phyloP scores from a whole-genome alignment of 2,888 invertebrate genomes.

The Spilosoma lubricipeda region DNA sequence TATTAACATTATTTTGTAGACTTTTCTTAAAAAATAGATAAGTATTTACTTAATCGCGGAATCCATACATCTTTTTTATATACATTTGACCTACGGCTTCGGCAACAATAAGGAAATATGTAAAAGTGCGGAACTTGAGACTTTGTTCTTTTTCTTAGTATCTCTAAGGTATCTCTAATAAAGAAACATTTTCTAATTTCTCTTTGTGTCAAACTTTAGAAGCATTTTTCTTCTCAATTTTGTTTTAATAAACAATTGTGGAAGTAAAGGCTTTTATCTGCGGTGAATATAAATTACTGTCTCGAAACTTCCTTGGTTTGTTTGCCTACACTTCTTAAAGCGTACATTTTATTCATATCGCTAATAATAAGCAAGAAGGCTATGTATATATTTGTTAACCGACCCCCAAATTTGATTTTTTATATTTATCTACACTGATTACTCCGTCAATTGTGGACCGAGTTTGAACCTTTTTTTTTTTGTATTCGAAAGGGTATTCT shows the following conservation, averaged over 20 bases:
- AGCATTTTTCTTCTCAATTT: conserved; percentile 24
- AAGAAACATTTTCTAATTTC: conserved; percentile 38
- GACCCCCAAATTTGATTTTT: too few relatives aligned
- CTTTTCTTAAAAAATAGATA: background rate
- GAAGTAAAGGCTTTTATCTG: conserved; percentile 29
- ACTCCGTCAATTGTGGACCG: too few relatives aligned
- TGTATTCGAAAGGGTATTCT: too few relatives aligned
- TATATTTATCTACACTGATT: too few relatives aligned
- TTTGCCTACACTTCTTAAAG: conserved; percentile 21
- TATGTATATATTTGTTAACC: background rate
- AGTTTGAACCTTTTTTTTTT: too few relatives aligned
- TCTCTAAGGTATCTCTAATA: conserved; percentile 31
- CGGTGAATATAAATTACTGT: conserved; percentile 21
- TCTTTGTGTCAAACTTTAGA: conserved; percentile 36
- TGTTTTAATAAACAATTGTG: conserved; percentile 24
- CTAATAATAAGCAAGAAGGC: background rate
- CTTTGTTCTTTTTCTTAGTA: conserved; percentile 31
- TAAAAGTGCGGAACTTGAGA: conserved; percentile 25
- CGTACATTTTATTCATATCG: background rate
- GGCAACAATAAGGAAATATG: conserved; percentile 33
- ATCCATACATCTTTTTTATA: conserved; percentile 32
- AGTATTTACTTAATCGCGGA: conserved; percentile 26
- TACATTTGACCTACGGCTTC: conserved; percentile 34
- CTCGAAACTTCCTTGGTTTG: conserved; percentile 18
- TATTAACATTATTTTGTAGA: too few relatives aligned